Conservation (phyloP, 2,113 vertebrate species). For the Centropus bengalensis region DNA sequence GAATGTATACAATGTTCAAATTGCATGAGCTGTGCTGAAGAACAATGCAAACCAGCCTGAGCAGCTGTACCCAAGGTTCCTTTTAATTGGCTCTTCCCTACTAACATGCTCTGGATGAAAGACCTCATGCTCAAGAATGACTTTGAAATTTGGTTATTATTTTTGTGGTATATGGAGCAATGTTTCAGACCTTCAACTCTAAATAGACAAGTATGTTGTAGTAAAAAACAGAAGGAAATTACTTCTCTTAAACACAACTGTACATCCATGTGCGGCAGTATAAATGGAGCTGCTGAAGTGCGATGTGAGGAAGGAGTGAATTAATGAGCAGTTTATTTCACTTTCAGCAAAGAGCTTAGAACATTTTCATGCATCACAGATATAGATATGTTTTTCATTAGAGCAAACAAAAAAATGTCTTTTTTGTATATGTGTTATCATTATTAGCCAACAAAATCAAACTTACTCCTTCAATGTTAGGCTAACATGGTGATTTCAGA, state of each 20-base stretch:
- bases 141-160: slow-evolving; percentile 21
- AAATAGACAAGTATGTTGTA: background rate
- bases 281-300: background rate
- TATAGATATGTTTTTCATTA: background rate
- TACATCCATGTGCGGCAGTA: background rate
- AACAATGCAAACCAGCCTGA: slow-evolving; percentile 25
- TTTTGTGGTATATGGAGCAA: background rate
- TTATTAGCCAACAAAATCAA: background rate
- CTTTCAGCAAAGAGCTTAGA: background rate
- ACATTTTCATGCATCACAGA: background rate
- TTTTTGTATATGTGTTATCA: background rate
- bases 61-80: slow-evolving; percentile 39
- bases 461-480: background rate
- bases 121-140: background rate
- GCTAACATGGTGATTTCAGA: background rate
- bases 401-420: background rate
- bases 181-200: background rate
- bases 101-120: background rate
- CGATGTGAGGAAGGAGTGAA: background rate
- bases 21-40: background rate
- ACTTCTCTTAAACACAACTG: background rate
- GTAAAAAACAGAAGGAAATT: background rate
- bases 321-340: background rate
- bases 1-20: background rate
- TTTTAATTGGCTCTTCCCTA: slow-evolving; percentile 55